These are phyloP conservation scores for Tetragonula carbonaria DNA, from an alignment of 2,888 invertebrate species.

Conservation along the genomic window DNA sequence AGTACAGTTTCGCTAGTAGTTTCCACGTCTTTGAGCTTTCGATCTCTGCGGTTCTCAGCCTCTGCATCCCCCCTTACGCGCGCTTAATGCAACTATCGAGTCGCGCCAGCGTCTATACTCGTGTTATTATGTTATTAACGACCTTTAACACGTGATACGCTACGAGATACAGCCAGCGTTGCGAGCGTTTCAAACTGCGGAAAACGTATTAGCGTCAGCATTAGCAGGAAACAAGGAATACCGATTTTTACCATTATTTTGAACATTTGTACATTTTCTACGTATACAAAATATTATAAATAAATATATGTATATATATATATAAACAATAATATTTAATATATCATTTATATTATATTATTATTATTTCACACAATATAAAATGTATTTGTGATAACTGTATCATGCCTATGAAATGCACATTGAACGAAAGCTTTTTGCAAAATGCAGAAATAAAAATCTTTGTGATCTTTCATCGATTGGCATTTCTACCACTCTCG, in stretches of 20 bases:
- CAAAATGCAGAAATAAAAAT: too few relatives aligned
- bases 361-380: too few relatives aligned
- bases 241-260: background rate
- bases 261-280: background rate
- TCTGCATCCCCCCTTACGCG: background rate
- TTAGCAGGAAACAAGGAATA: background rate
- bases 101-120: background rate
- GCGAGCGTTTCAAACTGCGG: slow-evolving; percentile 10
- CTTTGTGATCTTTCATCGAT: background rate
- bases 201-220: background rate
- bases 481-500: background rate
- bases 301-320: too few relatives aligned
- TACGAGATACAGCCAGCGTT: slow-evolving; percentile 21
- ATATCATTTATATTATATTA: too few relatives aligned
- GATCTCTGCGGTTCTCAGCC: slow-evolving; percentile 1
- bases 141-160: slow-evolving; percentile 39
- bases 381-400: too few relatives aligned
- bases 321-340: too few relatives aligned
- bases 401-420: too few relatives aligned
- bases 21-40: slow-evolving; percentile 20
- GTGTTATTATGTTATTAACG: slow-evolving; percentile 49
- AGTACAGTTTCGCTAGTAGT: slow-evolving; percentile 13
- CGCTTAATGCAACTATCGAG: background rate
- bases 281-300: too few relatives aligned
- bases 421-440: too few relatives aligned